Evolutionary conservation across 2,113 vertebrate species (phyloP).

Genomic region (Tamias sibiricus): DNA sequence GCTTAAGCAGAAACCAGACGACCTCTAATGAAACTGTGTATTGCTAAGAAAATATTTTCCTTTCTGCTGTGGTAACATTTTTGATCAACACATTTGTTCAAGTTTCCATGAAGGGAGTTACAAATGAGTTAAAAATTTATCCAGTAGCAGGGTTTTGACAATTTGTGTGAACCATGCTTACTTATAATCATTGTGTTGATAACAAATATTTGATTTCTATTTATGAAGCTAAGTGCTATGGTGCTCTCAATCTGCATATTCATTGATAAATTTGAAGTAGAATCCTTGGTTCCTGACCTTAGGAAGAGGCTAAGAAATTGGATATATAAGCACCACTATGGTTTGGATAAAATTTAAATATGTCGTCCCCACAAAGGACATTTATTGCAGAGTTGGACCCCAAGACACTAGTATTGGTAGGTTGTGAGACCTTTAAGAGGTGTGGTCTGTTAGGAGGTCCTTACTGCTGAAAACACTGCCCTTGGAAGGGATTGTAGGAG

Average conservation of each 20-base stretch:
- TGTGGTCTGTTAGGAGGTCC: not conserved
- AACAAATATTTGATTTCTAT: constrained; percentile 17
- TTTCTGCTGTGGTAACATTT: not conserved
- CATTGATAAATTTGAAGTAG: not conserved
- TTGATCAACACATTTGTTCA: not conserved
- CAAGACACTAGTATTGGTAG: not conserved
- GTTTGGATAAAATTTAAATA: not conserved
- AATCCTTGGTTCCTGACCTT: not conserved
- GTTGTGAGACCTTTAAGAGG: not conserved
- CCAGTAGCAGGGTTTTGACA: not conserved
- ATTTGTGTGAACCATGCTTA: not conserved
- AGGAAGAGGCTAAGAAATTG: not conserved
- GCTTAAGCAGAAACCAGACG: not conserved
- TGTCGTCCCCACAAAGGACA: not conserved
- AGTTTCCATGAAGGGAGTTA: not conserved
- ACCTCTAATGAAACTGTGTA: not conserved
- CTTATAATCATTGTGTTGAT: not conserved
- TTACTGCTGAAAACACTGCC: not conserved
- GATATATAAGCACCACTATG: not conserved
- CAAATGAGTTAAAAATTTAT: constrained; percentile 8
- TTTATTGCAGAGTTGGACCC: not conserved
- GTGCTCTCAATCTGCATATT: not conserved
- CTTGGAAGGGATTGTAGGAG: too few relatives aligned
- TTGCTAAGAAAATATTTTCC: constrained; percentile 19
- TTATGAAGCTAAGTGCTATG: not conserved